A percentile compares a stretch with the other conserved stretches of the same genome.
These are phyloP conservation scores for Aporophyla lueneburgensis DNA, from an alignment of 2,888 invertebrate species.

Conservation along the genomic window DNA sequence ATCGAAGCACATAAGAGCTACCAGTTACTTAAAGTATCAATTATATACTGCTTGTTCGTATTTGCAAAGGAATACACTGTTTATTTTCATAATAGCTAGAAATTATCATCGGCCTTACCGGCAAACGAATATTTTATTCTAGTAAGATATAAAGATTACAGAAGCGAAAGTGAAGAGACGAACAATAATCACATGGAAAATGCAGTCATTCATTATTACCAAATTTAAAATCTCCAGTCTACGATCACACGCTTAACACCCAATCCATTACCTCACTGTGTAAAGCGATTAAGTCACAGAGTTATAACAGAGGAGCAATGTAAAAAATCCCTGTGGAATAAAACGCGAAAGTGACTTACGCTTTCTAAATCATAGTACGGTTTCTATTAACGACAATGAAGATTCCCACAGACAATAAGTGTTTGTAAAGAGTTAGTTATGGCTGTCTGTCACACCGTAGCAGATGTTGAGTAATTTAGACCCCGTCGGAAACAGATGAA, in stretches of 20 bases:
- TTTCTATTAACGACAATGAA: constrained; percentile 64
- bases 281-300: background rate
- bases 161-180: constrained; percentile 14
- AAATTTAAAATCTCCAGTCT: constrained; percentile 5
- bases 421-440: constrained; percentile 62
- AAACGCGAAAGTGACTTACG: constrained; percentile 53
- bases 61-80: background rate
- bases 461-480: constrained; percentile 50
- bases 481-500: constrained; percentile 9
- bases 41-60: no score
- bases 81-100: background rate
- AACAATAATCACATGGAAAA: constrained; percentile 1
- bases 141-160: background rate
- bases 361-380: constrained; percentile 64
- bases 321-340: constrained; percentile 23
- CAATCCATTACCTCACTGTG: constrained; percentile 32
- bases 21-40: background rate
- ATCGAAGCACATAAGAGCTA: background rate
- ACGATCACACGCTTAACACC: background rate
- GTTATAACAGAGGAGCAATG: constrained; percentile 39
- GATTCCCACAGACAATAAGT: constrained; percentile 73
- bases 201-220: constrained; percentile 22
- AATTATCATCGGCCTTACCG: background rate
- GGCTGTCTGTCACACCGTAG: constrained; percentile 60
- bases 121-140: background rate